Conservation (phyloP, 2,113 vertebrate genomes). For the Cephalophus harveyi region DNA sequence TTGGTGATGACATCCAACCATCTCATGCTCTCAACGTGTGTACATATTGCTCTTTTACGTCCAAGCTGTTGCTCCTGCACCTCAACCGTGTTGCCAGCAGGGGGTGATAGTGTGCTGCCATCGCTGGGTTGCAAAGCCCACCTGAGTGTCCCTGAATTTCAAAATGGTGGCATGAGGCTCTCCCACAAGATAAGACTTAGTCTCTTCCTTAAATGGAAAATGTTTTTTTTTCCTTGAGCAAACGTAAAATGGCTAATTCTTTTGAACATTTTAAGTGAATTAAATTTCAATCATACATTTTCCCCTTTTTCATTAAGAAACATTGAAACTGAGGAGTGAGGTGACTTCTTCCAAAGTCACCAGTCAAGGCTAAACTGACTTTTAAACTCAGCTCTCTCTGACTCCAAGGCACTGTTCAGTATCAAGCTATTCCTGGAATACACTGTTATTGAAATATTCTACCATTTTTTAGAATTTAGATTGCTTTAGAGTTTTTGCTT, state of each 20-base stretch:
- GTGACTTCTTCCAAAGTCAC: neutral
- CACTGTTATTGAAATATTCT: neutral
- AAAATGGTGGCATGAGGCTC: slow-evolving; percentile 30
- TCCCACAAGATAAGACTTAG: neutral
- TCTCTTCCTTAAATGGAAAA: slow-evolving; percentile 9
- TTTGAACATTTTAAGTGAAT: neutral
- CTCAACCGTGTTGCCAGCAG: slow-evolving; percentile 28
- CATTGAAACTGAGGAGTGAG: neutral
- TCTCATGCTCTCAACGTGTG: neutral
- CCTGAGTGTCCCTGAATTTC: neutral
- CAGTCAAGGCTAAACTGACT: neutral
- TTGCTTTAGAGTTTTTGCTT: neutral
- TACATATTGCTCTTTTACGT: neutral
- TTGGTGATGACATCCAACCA: neutral
- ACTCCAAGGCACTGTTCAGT: neutral
- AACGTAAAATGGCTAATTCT: neutral
- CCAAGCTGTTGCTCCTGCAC: neutral
- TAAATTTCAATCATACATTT: neutral
- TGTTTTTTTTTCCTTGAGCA: neutral
- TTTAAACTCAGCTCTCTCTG: neutral
- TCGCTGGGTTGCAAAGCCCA: neutral
- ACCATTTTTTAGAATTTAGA: neutral
- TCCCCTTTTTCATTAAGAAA: neutral
- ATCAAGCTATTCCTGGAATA: neutral
- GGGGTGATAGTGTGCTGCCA: slow-evolving; percentile 29